Conservation (phyloP, 2,888 invertebrate species). For the Ypsolopha sequella region DNA sequence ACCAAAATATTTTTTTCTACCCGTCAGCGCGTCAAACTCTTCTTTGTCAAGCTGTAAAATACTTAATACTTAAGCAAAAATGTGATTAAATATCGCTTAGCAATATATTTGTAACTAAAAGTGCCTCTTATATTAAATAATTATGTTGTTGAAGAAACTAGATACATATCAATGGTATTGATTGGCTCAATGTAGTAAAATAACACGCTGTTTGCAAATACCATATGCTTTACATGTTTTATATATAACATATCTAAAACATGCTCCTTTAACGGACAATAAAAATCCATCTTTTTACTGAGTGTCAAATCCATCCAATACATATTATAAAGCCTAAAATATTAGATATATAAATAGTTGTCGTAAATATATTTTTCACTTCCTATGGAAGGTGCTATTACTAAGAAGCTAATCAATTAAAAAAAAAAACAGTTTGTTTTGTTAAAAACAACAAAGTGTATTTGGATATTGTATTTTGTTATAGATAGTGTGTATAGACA, state of each 20-base stretch:
- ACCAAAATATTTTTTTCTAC: no score
- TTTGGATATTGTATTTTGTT: background rate
- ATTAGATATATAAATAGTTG: background rate
- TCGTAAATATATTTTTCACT: conserved; percentile 16
- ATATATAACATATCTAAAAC: background rate
- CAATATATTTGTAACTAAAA: no score
- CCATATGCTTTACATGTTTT: background rate
- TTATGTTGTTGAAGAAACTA: background rate
- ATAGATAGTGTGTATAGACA: background rate
- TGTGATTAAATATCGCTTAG: no score
- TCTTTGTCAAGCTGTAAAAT: no score
- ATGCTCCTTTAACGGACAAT: conserved; percentile 24
- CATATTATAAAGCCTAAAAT: background rate
- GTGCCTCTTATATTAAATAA: no score
- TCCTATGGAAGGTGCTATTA: conserved; percentile 45
- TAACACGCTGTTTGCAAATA: background rate
- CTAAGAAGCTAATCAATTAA: conserved; percentile 12
- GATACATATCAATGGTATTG: background rate
- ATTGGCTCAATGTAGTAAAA: background rate
- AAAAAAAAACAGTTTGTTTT: background rate
- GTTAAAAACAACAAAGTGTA: background rate
- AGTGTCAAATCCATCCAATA: conserved; percentile 33
- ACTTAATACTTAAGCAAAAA: no score
- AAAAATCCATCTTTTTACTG: conserved; percentile 27
- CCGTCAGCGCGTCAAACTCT: no score